phyloP scores from a whole-genome alignment of 2,113 vertebrate genomes.

The Fregetta grallaria region DNA sequence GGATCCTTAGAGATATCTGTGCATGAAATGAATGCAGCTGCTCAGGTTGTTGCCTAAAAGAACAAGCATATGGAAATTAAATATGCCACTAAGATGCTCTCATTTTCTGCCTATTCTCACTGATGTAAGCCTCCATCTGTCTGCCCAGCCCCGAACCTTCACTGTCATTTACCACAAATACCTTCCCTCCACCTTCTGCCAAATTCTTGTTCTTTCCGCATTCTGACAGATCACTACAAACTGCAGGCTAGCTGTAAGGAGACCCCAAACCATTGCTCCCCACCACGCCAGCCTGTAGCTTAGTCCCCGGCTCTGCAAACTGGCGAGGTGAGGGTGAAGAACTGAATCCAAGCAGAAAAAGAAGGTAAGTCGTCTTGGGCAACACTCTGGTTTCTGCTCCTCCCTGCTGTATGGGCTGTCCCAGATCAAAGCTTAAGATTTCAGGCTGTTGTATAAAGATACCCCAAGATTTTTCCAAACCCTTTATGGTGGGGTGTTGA shows the following conservation, averaged over 20 bases:
- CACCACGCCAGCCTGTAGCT: neutral
- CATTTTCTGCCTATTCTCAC: neutral
- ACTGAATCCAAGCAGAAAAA: neutral
- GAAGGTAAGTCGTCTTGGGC: neutral
- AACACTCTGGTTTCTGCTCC: neutral
- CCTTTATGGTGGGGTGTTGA: neutral
- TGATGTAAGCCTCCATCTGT: neutral
- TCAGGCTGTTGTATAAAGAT: neutral
- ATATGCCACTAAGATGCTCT: neutral
- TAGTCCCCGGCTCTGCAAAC: neutral
- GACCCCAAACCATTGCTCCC: neutral
- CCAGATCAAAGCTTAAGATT: neutral
- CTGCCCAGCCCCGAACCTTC: neutral
- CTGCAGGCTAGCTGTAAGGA: neutral
- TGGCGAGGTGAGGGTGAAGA: neutral
- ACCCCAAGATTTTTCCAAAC: neutral
- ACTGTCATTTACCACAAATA: neutral
- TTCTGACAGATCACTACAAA: neutral
- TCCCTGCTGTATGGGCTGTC: neutral
- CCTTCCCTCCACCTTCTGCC: neutral
- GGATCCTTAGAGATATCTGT: slow-evolving; percentile 23
- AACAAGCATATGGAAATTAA: slow-evolving; percentile 10
- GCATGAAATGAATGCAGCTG: slow-evolving; percentile 32
- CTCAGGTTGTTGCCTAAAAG: slow-evolving; percentile 28
- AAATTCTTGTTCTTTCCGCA: neutral